These are phyloP conservation scores for Hyppa rectilinea DNA, from an alignment of 2,888 invertebrate species.

Conservation along the genomic window DNA sequence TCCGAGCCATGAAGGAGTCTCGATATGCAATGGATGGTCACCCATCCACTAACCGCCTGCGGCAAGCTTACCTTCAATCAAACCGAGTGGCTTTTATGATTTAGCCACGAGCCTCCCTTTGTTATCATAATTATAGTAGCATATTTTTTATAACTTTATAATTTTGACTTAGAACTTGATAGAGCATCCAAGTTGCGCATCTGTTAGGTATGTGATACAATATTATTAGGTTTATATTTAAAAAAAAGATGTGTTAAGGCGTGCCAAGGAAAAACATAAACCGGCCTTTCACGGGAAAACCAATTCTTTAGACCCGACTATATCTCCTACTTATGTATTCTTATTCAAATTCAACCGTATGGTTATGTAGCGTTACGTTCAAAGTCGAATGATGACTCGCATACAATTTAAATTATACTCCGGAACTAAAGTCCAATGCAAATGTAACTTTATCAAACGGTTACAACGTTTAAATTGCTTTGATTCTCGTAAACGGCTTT, in stretches of 20 bases:
- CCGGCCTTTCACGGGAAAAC: slow-evolving; percentile 65
- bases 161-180: background rate
- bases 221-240: slow-evolving; percentile 16
- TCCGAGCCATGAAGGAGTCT: no score
- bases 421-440: background rate
- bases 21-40: no score
- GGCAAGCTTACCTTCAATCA: background rate
- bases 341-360: slow-evolving; percentile 27
- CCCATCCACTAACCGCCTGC: no score
- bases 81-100: background rate
- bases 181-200: background rate
- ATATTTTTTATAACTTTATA: background rate
- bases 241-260: slow-evolving; percentile 23
- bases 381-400: slow-evolving; percentile 39
- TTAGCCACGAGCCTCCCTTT: background rate
- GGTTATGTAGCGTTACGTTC: background rate
- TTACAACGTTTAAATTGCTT: slow-evolving; percentile 32
- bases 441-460: slow-evolving; percentile 36
- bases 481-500: slow-evolving; percentile 4
- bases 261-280: slow-evolving; percentile 62
- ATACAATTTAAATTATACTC: background rate
- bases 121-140: background rate
- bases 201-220: slow-evolving; percentile 1
- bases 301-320: slow-evolving; percentile 40
- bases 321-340: background rate